Percentiles rank a stretch among this genome's conserved stretches.
phyloP scores from a whole-genome alignment of 1,140 invertebrate genomes.

The Andrena cerasifolii region DNA sequence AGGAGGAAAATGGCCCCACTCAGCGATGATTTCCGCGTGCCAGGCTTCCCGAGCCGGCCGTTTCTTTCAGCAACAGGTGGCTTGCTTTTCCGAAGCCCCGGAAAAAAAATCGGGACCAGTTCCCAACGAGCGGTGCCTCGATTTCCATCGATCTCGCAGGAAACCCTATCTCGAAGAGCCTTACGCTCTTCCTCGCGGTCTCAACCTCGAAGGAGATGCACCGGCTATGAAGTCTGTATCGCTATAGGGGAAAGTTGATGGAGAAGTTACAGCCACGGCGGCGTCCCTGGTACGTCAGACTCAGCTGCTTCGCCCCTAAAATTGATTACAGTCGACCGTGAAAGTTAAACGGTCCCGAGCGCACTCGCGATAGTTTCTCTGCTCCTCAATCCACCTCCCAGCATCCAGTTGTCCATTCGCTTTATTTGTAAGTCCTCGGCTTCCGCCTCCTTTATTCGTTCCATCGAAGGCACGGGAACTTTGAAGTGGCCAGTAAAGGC shows the following conservation, averaged over 20 bases:
- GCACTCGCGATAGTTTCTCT: no score
- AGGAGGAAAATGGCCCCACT: no score
- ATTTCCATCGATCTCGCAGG: neutral
- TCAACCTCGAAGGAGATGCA: neutral
- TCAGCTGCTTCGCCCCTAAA: conserved; percentile 19
- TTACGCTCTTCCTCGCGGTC: neutral
- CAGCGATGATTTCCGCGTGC: conserved; percentile 12
- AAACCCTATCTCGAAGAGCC: neutral
- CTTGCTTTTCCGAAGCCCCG: conserved; percentile 36
- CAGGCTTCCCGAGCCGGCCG: conserved; percentile 10
- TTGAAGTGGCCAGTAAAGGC: no score
- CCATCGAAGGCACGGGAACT: no score
- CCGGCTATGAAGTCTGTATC: neutral
- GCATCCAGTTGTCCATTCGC: no score
- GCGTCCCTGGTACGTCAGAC: conserved; percentile 1
- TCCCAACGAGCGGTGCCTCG: no score
- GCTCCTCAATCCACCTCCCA: no score
- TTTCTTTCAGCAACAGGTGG: conserved; percentile 62
- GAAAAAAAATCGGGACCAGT: neutral
- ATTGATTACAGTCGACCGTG: conserved; percentile 28
- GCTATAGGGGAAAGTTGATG: neutral
- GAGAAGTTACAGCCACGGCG: neutral
- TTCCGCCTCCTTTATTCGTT: no score
- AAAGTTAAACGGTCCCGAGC: conserved; percentile 38
- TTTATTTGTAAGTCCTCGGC: no score